phyloP scores from a whole-genome alignment of 92 coral and sea anemone species.

The Parazoanthus swiftii region DNA sequence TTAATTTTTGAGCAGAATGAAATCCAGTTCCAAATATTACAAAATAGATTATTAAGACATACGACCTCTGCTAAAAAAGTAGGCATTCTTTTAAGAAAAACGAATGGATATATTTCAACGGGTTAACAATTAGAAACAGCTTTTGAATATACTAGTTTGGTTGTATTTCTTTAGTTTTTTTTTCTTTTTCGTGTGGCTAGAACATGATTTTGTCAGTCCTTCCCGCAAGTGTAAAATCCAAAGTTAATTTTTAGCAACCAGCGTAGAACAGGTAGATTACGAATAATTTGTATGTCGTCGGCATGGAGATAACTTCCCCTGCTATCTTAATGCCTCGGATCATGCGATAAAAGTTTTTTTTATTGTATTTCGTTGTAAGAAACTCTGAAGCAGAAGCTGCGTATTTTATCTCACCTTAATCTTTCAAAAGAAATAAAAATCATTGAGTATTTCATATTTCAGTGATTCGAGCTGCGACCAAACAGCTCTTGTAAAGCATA shows the following conservation, averaged over 20 bases:
- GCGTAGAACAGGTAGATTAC: not conserved
- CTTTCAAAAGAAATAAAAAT: not conserved
- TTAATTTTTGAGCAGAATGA: too few relatives aligned
- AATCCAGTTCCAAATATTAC: too few relatives aligned
- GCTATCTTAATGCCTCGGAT: not conserved
- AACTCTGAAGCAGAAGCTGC: not conserved
- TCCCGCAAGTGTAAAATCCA: not conserved
- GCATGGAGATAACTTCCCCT: not conserved
- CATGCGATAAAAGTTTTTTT: too few relatives aligned
- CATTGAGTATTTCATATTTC: too few relatives aligned
- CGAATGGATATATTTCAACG: not conserved
- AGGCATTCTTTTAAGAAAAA: not conserved
- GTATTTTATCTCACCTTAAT: not conserved
- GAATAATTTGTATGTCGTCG: not conserved
- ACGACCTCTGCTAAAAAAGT: too few relatives aligned
- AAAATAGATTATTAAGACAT: too few relatives aligned
- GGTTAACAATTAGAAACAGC: not conserved
- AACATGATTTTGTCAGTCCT: not conserved
- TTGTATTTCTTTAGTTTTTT: not conserved
- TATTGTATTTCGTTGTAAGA: not conserved
- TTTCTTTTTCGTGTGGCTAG: not conserved
- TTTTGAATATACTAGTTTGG: too few relatives aligned
- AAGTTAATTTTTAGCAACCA: not conserved
- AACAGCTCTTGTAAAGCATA: not conserved
- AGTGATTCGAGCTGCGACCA: not conserved